Percentiles rank a stretch among this genome's conserved stretches.
These are phyloP conservation scores for Diabrotica balteata DNA, from an alignment of 2,888 invertebrate genomes.

Conservation along the genomic window DNA sequence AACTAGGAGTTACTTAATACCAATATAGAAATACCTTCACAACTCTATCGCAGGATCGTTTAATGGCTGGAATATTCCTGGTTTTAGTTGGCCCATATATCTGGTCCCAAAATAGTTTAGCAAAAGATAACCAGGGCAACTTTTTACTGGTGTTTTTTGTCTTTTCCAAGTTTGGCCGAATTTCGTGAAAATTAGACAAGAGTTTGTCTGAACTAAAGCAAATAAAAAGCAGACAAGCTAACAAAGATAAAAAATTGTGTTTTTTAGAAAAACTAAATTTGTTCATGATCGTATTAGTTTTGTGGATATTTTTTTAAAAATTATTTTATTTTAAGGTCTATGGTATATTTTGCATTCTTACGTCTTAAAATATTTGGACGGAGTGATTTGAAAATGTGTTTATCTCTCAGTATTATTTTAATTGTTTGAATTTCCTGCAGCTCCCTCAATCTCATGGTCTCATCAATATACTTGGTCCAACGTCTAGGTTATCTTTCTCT, in stretches of 20 bases:
- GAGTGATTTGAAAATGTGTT: no score
- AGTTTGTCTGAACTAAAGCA: slow-evolving; percentile 23
- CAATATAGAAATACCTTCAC: no score
- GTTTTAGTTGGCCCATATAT: slow-evolving; percentile 32
- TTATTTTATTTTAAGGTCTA: no score
- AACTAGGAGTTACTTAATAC: no score
- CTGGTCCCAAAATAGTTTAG: slow-evolving; percentile 33
- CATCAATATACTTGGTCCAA: no score
- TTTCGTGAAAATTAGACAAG: slow-evolving; percentile 22
- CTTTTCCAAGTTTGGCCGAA: slow-evolving; percentile 17
- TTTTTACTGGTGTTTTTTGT: slow-evolving; percentile 16
- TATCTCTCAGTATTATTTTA: no score
- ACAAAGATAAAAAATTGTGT: slow-evolving; percentile 18
- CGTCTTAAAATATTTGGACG: no score
- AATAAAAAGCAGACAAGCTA: slow-evolving; percentile 20
- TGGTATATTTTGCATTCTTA: no score
- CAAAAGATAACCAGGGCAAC: slow-evolving; percentile 15
- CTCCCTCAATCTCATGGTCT: no score
- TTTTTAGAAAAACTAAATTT: slow-evolving; percentile 12
- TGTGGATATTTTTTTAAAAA: no score
- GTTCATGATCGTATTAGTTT: slow-evolving; percentile 10
- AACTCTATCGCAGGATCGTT: slow-evolving; percentile 36
- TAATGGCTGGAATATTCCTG: slow-evolving; percentile 44
- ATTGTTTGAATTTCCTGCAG: no score
- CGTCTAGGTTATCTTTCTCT: no score